These are phyloP conservation scores for Maconellicoccus hirsutus DNA, from an alignment of 1,140 invertebrate genomes.

Conservation along the genomic window DNA sequence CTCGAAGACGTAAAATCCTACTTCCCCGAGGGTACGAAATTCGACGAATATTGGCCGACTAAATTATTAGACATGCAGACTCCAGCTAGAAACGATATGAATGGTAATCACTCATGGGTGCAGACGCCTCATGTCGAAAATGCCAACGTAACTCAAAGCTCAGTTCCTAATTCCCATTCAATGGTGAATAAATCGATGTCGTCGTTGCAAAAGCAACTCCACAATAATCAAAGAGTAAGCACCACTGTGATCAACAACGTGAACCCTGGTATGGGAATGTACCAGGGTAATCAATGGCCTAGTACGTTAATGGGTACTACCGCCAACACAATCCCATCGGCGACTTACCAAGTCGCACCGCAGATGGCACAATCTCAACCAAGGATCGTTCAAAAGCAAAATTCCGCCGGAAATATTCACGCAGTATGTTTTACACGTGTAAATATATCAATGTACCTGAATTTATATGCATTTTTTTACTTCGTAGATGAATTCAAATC, in stretches of 20 bases:
- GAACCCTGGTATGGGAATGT: neutral
- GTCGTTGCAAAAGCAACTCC: neutral
- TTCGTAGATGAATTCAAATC: no score
- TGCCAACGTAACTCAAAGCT: neutral
- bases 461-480: no score
- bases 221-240: conserved; percentile 5
- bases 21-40: conserved; percentile 73
- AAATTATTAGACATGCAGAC: conserved; percentile 65
- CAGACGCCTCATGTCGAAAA: conserved; percentile 10
- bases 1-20: conserved; percentile 80
- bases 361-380: neutral
- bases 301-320: neutral
- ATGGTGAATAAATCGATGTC: neutral
- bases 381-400: neutral
- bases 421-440: neutral
- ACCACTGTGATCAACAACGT: neutral
- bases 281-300: neutral
- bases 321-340: neutral
- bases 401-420: neutral
- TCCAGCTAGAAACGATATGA: conserved; percentile 36
- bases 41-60: conserved; percentile 83
- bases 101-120: conserved; percentile 16
- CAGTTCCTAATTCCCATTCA: conserved; percentile 10
- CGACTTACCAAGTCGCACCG: neutral
- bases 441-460: no score